Evolutionary conservation across 2,113 vertebrate species (phyloP).

Genomic region (Ptilorrhoa leucosticta): DNA sequence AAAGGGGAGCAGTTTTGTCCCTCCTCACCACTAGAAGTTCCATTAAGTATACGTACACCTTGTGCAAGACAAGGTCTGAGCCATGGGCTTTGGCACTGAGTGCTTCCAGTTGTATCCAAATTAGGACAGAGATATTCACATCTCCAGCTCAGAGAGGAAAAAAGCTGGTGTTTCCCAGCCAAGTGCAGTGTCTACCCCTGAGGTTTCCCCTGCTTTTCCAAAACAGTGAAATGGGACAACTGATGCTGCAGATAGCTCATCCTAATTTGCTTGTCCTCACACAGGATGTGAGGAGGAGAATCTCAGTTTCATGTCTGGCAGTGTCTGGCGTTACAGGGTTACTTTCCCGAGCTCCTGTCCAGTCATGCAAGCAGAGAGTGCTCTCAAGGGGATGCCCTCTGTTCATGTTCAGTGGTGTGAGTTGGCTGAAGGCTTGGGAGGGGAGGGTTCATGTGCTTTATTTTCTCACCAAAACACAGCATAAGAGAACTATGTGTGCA

Average conservation of each 20-base stretch:
- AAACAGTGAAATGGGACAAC: neutral
- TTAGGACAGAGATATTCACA: neutral
- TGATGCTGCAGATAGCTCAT: neutral
- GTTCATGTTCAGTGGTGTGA: fast-evolving
- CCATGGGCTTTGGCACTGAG: neutral
- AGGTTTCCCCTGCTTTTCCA: neutral
- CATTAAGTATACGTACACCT: neutral
- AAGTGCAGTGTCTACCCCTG: fast-evolving
- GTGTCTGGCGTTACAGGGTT: neutral
- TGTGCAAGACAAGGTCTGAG: neutral
- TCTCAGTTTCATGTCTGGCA: neutral
- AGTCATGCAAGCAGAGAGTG: neutral
- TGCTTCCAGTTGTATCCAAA: neutral
- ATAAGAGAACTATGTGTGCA: neutral
- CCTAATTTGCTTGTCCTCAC: neutral
- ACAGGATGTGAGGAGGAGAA: neutral
- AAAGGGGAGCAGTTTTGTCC: neutral
- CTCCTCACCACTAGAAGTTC: neutral
- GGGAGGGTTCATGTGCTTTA: neutral
- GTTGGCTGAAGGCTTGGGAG: neutral
- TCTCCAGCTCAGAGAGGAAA: neutral
- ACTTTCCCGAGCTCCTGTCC: neutral
- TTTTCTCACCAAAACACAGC: neutral
- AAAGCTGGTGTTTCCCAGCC: neutral
- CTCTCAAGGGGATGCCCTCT: neutral